A percentile compares a stretch with the other conserved stretches of the same genome.
These are phyloP conservation scores for Cryptomyrus ogoouensis DNA, from an alignment of 2,113 vertebrate species.

Conservation along the genomic window DNA sequence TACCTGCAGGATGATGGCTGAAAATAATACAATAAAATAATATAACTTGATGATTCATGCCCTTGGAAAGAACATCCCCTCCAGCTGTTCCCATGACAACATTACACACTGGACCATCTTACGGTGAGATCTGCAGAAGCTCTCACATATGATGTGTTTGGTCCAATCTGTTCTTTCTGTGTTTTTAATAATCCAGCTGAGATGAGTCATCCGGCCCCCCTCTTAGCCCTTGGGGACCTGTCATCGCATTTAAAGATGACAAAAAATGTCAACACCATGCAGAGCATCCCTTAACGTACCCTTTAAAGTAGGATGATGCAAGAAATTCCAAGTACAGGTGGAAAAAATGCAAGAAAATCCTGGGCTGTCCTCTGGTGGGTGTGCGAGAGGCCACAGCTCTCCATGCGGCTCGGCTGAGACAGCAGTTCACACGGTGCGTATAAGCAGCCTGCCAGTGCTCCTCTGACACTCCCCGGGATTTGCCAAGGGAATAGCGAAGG, in stretches of 20 bases:
- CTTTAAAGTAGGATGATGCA: background rate
- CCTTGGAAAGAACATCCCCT: background rate
- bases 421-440: background rate
- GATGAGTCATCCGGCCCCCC: background rate
- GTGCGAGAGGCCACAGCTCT: background rate
- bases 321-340: background rate
- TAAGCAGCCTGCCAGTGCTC: background rate
- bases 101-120: background rate
- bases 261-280: background rate
- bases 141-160: background rate
- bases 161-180: background rate
- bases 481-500: background rate
- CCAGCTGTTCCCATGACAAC: constrained; percentile 1
- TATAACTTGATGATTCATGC: background rate
- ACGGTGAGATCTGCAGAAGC: background rate
- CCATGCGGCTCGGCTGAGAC: background rate
- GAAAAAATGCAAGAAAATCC: background rate
- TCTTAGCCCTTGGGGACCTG: background rate
- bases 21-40: background rate
- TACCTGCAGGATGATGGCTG: background rate
- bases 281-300: background rate
- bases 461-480: background rate
- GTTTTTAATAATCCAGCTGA: background rate
- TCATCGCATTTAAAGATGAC: background rate
- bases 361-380: background rate